Conservation (phyloP, 2,113 vertebrate genomes). For the Macrotis lagotis region DNA sequence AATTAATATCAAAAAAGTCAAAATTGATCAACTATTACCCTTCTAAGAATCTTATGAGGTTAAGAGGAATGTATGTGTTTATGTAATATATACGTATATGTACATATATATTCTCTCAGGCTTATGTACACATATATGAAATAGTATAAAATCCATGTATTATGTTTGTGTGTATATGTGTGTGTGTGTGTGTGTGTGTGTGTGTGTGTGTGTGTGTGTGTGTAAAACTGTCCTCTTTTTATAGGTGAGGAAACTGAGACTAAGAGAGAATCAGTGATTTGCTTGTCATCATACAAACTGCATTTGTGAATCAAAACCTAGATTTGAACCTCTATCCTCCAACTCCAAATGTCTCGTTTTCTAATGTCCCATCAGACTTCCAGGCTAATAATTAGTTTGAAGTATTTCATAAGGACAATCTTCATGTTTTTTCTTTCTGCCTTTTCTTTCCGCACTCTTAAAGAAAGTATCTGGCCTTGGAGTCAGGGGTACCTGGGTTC, state of each 20-base stretch:
- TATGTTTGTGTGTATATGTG: too few relatives aligned
- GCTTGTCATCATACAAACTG: not conserved
- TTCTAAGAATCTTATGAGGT: not conserved
- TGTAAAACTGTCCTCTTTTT: not conserved
- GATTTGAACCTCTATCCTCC: not conserved
- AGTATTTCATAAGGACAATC: not conserved
- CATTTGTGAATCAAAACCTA: not conserved
- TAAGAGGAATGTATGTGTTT: too few relatives aligned
- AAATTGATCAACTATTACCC: too few relatives aligned
- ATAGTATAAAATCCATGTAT: too few relatives aligned
- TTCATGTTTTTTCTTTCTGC: not conserved
- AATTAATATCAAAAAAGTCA: too few relatives aligned
- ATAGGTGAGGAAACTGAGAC: not conserved
- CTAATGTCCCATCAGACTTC: not conserved
- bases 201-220: too few relatives aligned
- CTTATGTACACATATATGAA: too few relatives aligned
- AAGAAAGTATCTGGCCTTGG: not conserved
- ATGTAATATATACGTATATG: too few relatives aligned
- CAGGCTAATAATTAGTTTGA: not conserved
- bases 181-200: too few relatives aligned
- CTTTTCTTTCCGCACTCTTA: not conserved
- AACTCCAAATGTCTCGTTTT: not conserved
- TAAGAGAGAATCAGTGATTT: not conserved
- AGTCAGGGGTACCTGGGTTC: too few relatives aligned
- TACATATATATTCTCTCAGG: too few relatives aligned